Evolutionary conservation across 2,888 invertebrate genomes (phyloP).

Genomic region (Thereva nobilitata): DNA sequence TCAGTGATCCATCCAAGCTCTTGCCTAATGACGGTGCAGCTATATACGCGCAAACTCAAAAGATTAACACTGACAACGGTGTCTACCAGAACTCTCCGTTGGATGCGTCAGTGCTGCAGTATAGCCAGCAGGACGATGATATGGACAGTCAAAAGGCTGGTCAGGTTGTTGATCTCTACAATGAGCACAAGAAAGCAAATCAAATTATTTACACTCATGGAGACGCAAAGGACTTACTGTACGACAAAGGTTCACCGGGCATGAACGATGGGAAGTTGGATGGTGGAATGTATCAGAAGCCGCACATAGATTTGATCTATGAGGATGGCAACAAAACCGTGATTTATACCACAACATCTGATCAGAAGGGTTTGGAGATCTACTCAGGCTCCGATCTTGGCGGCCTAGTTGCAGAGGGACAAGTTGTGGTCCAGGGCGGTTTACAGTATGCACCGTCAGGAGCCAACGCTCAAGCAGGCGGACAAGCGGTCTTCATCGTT

Average conservation of each 20-base stretch:
- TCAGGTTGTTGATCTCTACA: conserved; percentile 54
- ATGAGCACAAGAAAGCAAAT: conserved; percentile 55
- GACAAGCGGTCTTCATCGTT: conserved; percentile 58
- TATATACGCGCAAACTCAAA: conserved; percentile 57
- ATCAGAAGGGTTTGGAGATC: conserved; percentile 80
- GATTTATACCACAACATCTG: conserved; percentile 76
- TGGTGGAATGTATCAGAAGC: conserved; percentile 39
- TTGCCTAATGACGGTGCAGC: conserved; percentile 56
- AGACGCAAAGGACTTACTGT: conserved; percentile 58
- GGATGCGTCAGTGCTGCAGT: conserved; percentile 55
- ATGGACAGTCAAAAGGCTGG: conserved; percentile 28
- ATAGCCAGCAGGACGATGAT: conserved; percentile 51
- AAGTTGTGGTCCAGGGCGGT: conserved; percentile 57
- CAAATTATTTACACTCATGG: conserved; percentile 59
- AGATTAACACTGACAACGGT: conserved; percentile 50
- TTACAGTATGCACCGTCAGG: conserved; percentile 55
- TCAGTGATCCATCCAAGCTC: conserved; percentile 57
- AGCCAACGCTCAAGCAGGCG: conserved; percentile 47
- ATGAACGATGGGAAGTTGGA: conserved; percentile 38
- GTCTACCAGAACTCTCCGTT: conserved; percentile 57
- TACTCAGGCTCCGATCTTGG: conserved; percentile 57
- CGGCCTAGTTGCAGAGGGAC: conserved; percentile 56
- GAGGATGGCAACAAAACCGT: conserved; percentile 84
- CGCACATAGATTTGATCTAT: conserved; percentile 79
- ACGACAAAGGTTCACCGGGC: conserved; percentile 36